These are phyloP conservation scores for Tragelaphus buxtoni DNA, from an alignment of 2,113 vertebrate genomes.

Conservation along the genomic window DNA sequence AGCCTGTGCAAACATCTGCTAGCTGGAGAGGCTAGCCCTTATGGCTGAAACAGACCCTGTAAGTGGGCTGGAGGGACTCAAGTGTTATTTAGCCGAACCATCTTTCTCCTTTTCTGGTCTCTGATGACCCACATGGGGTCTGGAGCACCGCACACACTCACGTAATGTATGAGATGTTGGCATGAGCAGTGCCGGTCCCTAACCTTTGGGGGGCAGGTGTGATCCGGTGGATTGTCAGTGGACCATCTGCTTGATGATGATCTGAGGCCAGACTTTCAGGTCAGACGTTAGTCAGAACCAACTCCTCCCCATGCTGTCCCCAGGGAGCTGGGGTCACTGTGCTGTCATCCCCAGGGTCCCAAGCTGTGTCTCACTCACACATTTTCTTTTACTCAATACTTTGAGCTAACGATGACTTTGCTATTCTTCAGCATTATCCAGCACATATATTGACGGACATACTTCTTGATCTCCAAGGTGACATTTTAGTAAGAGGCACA, in stretches of 20 bases:
- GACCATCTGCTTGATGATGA: not conserved
- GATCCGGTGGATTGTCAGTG: not conserved
- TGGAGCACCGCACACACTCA: too few relatives aligned
- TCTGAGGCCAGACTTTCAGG: not conserved
- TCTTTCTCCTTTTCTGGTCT: not conserved
- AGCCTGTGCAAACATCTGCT: not conserved
- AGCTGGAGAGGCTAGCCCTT: not conserved
- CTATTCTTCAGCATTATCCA: not conserved
- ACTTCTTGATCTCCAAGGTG: not conserved
- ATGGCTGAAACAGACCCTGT: not conserved
- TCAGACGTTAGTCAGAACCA: not conserved
- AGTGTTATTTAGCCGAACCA: not conserved
- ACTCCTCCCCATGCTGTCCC: not conserved
- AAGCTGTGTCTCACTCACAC: not conserved
- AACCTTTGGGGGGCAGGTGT: too few relatives aligned
- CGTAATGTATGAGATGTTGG: not conserved
- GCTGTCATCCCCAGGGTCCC: not conserved
- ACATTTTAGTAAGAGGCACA: not conserved
- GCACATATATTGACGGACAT: not conserved
- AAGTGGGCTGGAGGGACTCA: not conserved
- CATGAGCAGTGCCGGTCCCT: not conserved
- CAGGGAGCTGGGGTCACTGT: fast-evolving
- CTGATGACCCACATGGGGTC: fast-evolving
- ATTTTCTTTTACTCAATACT: not conserved
- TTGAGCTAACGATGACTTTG: not conserved